Evolutionary conservation across 1,140 invertebrate genomes (phyloP).

Genomic region (Lordiphosa clarofinis): DNA sequence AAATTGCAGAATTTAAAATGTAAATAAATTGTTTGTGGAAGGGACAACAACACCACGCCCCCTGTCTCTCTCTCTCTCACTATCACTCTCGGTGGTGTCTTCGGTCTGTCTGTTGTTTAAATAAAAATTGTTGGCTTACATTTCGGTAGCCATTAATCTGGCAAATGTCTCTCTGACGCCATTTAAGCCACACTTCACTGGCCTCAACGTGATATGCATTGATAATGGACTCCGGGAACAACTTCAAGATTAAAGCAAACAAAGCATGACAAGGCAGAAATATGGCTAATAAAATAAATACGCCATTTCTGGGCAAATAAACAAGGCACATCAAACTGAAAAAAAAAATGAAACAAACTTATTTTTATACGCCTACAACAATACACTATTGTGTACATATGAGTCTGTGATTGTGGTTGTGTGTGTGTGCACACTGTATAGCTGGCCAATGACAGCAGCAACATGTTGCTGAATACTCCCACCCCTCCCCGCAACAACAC

Average conservation of each 20-base stretch:
- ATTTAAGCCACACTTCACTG: slow-evolving; percentile 72
- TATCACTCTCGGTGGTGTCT: not conserved
- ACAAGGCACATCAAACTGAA: slow-evolving; percentile 12
- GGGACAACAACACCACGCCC: slow-evolving; percentile 18
- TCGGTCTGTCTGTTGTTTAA: slow-evolving; percentile 33
- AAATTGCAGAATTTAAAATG: slow-evolving; percentile 76
- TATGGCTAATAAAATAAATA: slow-evolving; percentile 76
- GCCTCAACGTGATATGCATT: slow-evolving; percentile 73
- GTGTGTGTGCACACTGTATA: slow-evolving; percentile 43
- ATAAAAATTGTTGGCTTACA: slow-evolving; percentile 52
- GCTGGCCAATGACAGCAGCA: no score
- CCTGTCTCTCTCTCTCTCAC: not conserved
- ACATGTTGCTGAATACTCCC: no score
- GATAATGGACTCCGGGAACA: slow-evolving; percentile 52
- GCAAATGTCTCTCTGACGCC: slow-evolving; percentile 67
- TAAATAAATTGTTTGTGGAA: slow-evolving; percentile 66
- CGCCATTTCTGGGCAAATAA: slow-evolving; percentile 48
- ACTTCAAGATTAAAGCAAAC: slow-evolving; percentile 50
- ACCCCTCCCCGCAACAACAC: no score
- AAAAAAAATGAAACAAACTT: no score
- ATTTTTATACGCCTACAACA: no score
- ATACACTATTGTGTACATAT: no score
- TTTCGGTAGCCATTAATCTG: slow-evolving; percentile 67
- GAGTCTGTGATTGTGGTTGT: slow-evolving; percentile 37
- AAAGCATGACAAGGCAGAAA: slow-evolving; percentile 71